phyloP scores from a whole-genome alignment of 1,140 invertebrate genomes.

The Choristoneura fumiferana region DNA sequence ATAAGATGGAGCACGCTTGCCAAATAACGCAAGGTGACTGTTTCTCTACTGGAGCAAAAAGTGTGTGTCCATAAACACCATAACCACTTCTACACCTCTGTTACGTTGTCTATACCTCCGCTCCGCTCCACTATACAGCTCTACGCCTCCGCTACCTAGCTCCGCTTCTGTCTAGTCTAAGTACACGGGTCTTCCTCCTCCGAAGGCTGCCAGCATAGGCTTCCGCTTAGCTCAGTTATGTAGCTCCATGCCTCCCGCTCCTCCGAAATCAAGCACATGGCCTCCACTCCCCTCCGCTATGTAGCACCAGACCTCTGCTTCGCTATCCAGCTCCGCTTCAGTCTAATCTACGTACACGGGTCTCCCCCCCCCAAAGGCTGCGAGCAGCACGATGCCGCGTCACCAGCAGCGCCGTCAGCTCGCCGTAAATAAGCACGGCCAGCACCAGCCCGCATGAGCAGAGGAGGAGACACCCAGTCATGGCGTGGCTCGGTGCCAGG shows the following conservation, averaged over 20 bases:
- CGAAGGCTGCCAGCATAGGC: slow-evolving; percentile 70
- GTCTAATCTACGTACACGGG: slow-evolving; percentile 75
- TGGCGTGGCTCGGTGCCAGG: slow-evolving; percentile 58
- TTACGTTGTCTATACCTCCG: no score
- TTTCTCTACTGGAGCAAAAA: no score
- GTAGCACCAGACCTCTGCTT: neutral
- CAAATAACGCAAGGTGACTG: no score
- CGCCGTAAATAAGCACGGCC: slow-evolving; percentile 86
- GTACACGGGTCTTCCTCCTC: slow-evolving; percentile 78
- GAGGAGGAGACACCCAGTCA: slow-evolving; percentile 37
- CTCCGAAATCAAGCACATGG: no score
- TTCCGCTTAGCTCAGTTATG: no score
- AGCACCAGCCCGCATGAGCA: slow-evolving; percentile 76
- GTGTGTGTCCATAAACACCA: no score
- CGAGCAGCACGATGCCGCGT: slow-evolving; percentile 69
- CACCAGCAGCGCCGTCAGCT: slow-evolving; percentile 83
- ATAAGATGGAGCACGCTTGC: no score
- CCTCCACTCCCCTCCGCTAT: no score
- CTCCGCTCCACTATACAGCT: no score
- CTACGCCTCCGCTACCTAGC: neutral
- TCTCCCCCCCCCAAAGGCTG: slow-evolving; percentile 72
- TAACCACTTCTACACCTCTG: no score
- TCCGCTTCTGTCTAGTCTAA: slow-evolving; percentile 51
- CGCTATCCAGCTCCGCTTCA: no score
- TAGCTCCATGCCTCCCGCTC: no score